These are phyloP conservation scores for Daktulosphaira vitifoliae DNA, from an alignment of 1,140 invertebrate genomes.

Conservation along the genomic window DNA sequence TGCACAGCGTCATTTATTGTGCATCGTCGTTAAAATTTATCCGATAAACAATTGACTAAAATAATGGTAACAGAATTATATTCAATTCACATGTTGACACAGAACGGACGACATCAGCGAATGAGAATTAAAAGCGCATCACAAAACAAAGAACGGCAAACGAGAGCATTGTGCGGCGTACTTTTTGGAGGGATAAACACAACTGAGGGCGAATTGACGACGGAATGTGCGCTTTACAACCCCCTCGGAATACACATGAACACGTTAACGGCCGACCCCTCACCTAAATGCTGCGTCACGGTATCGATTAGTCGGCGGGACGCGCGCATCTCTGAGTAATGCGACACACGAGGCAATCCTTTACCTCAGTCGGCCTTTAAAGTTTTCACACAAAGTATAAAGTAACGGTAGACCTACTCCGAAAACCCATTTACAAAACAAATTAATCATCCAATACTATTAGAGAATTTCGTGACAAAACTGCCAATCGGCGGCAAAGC, in stretches of 20 bases:
- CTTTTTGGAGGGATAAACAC: neutral
- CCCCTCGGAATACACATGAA: neutral
- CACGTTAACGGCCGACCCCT: neutral
- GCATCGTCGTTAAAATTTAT: no score
- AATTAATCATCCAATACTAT: no score
- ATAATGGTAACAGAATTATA: no score
- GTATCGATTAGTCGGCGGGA: constrained; percentile 14
- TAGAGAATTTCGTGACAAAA: no score
- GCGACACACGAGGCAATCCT: no score
- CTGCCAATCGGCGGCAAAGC: no score
- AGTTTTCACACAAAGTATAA: no score
- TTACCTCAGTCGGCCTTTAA: no score
- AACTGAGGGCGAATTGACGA: neutral
- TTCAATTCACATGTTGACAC: no score
- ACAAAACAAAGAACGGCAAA: neutral
- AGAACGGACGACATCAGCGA: no score
- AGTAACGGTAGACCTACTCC: constrained; percentile 7
- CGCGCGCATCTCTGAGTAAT: neutral
- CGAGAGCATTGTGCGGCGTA: neutral
- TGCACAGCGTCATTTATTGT: neutral
- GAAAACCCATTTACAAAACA: neutral
- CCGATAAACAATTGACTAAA: no score
- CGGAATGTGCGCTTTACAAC: neutral
- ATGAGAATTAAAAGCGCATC: no score
- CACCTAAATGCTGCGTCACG: neutral